These are phyloP conservation scores for Diarsia mendica DNA, from an alignment of 2,888 invertebrate species.

Conservation along the genomic window DNA sequence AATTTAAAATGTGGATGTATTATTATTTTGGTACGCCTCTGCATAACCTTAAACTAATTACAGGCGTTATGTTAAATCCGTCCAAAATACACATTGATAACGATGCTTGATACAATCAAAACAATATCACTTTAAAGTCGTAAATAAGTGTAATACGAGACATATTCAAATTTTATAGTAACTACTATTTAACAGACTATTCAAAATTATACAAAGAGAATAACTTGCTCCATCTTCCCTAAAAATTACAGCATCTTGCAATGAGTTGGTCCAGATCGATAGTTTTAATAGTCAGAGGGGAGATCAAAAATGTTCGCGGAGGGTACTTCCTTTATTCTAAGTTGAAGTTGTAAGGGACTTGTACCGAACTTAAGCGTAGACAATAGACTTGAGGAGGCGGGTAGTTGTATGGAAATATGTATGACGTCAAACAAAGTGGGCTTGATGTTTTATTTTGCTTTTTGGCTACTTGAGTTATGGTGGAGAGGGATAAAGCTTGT, in stretches of 20 bases:
- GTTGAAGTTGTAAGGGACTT: conserved; percentile 42
- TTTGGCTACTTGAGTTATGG: neutral
- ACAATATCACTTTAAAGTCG: no score
- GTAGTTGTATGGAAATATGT: conserved; percentile 31
- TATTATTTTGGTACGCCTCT: no score
- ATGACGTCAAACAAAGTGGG: conserved; percentile 11
- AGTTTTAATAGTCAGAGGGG: conserved; percentile 63
- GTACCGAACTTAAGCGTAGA: conserved; percentile 40
- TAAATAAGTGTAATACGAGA: no score
- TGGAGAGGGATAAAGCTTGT: neutral
- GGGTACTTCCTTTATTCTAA: conserved; percentile 50
- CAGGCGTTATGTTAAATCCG: no score
- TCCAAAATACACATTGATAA: no score
- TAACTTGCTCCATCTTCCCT: conserved; percentile 21
- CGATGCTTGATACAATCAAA: no score
- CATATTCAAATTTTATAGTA: no score
- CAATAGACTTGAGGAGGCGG: conserved; percentile 24
- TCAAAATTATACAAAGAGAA: neutral
- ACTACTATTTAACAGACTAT: neutral
- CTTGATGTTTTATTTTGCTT: conserved; percentile 9
- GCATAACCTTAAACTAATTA: no score
- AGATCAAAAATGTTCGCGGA: conserved; percentile 53
- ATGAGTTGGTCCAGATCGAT: conserved; percentile 52
- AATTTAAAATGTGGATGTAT: no score
- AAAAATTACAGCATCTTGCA: conserved; percentile 42